phyloP scores from a whole-genome alignment of 2,888 invertebrate genomes.

The Spodoptera littoralis region DNA sequence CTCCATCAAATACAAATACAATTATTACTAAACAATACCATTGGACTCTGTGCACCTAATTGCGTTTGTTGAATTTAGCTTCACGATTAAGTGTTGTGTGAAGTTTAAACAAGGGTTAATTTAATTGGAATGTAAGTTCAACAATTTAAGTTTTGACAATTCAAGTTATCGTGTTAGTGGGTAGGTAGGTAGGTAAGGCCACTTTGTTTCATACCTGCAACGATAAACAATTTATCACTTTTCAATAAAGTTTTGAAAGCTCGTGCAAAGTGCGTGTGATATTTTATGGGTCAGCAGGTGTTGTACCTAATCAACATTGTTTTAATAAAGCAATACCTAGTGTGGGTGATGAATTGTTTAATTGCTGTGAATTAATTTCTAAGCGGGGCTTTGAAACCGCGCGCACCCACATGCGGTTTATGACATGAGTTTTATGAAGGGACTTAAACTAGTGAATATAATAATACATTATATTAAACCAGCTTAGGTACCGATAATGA shows the following conservation, averaged over 20 bases:
- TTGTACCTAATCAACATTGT: neutral
- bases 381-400: neutral
- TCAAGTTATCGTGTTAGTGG: too few species aligned
- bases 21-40: slow-evolving; percentile 10
- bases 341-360: neutral
- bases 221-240: too few species aligned
- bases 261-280: too few species aligned
- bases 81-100: slow-evolving; percentile 36
- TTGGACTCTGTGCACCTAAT: slow-evolving; percentile 5
- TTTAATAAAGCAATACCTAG: neutral
- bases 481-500: slow-evolving; percentile 41
- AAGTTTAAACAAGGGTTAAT: slow-evolving; percentile 7
- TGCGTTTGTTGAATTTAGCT: neutral
- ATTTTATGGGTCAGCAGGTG: neutral
- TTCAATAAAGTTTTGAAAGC: too few species aligned
- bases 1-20: slow-evolving; percentile 34
- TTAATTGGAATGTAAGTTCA: slow-evolving; percentile 28
- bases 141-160: neutral
- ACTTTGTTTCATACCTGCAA: too few species aligned
- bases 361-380: neutral
- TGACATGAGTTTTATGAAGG: slow-evolving; percentile 34
- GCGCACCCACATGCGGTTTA: slow-evolving; percentile 14
- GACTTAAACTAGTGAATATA: slow-evolving; percentile 32
- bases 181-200: too few species aligned
- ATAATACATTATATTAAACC: slow-evolving; percentile 30